Percentiles rank a stretch among this genome's conserved stretches.
Evolutionary conservation across 2,888 invertebrate species (phyloP).

Genomic region (Clepsis dumicolana): DNA sequence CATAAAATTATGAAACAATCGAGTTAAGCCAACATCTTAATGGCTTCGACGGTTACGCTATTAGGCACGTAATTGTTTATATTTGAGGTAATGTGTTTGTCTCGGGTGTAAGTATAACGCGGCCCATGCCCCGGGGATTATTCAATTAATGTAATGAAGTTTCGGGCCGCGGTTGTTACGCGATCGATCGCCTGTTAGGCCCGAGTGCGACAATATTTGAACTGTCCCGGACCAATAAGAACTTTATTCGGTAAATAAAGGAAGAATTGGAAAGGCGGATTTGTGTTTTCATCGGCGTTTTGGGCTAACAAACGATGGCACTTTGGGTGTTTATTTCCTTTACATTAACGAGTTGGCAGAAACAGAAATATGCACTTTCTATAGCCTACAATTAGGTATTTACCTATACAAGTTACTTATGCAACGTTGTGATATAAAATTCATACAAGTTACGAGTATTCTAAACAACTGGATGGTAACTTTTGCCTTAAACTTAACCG

Average conservation of each 20-base stretch:
- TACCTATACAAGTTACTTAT: too few relatives aligned
- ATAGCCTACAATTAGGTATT: too few relatives aligned
- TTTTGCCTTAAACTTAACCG: too few relatives aligned
- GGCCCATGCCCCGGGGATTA: slow-evolving; percentile 47
- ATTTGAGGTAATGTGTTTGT: slow-evolving; percentile 30
- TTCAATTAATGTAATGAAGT: slow-evolving; percentile 63
- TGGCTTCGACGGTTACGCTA: slow-evolving; percentile 1
- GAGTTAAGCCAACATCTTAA: slow-evolving; percentile 13
- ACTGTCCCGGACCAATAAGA: slow-evolving; percentile 36
- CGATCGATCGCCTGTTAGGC: slow-evolving; percentile 52
- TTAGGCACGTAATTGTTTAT: slow-evolving; percentile 27
- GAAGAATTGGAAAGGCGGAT: slow-evolving; percentile 15
- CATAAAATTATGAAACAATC: background rate
- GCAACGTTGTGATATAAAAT: too few relatives aligned
- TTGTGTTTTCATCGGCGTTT: slow-evolving; percentile 16
- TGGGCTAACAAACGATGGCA: background rate
- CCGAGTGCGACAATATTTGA: slow-evolving; percentile 58
- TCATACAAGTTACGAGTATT: too few relatives aligned
- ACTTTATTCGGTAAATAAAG: slow-evolving; percentile 29
- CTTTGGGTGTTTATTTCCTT: background rate
- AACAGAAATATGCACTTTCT: too few relatives aligned
- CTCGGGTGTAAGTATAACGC: slow-evolving; percentile 26
- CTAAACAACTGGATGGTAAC: too few relatives aligned
- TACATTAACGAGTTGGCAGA: too few relatives aligned
- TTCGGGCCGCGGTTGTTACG: slow-evolving; percentile 50